A percentile compares a stretch with the other conserved stretches of the same genome.
Evolutionary conservation across 2,888 invertebrate species (phyloP).

Genomic region (Ferdinandea cuprea): DNA sequence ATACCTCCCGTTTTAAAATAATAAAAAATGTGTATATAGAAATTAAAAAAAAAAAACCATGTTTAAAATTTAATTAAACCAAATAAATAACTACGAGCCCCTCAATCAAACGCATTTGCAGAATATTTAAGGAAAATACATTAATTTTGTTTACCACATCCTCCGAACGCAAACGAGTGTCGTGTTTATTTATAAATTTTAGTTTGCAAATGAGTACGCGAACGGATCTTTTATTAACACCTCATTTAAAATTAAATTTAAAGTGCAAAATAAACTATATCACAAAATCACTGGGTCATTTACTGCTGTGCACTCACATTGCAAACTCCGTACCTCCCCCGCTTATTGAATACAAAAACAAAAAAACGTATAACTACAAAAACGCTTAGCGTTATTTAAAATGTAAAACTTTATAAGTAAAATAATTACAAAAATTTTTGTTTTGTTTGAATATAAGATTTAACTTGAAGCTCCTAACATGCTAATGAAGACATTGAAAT

Average conservation of each 20-base stretch:
- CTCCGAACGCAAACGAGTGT: too few species aligned
- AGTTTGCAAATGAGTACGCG: too few species aligned
- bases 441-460: slow-evolving; percentile 27
- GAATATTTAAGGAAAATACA: too few species aligned
- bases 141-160: too few species aligned
- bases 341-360: slow-evolving; percentile 5
- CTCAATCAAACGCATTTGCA: too few species aligned
- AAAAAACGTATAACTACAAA: slow-evolving; percentile 29
- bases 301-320: neutral
- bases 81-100: too few species aligned
- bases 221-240: neutral
- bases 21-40: too few species aligned
- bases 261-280: neutral
- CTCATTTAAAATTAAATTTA: neutral
- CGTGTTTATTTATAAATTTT: too few species aligned
- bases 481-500: slow-evolving; percentile 51
- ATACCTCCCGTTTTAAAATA: too few species aligned
- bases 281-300: neutral
- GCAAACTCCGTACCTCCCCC: neutral
- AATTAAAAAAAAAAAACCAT: too few species aligned
- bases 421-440: slow-evolving; percentile 38
- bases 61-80: too few species aligned
- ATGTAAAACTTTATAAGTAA: slow-evolving; percentile 45
- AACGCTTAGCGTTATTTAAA: slow-evolving; percentile 57
- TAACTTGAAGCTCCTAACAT: slow-evolving; percentile 50